Base-by-base conservation (phyloP, 2,888 invertebrate species). In the Mythimna albipuncta region DNA sequence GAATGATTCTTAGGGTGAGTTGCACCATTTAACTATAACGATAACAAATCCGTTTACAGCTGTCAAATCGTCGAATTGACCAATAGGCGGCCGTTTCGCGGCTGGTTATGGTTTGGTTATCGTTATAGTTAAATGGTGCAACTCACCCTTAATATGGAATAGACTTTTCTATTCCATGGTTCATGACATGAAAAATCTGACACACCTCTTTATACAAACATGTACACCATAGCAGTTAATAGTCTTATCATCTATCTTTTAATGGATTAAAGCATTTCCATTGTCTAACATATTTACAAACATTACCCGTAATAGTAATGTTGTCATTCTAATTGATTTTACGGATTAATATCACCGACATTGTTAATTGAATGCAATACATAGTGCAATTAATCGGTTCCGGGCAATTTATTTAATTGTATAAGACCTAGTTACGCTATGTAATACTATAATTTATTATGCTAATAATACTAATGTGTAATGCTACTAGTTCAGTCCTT, bases 291-390 rank as follows among this genome's bases (percentile, higher is more conserved):
- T 58, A 32, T 50, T 57, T 63, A 63, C 38, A 21, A 21, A 44
- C 35, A 44, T 63, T 59, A 68, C 68, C 32, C 21, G 57, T 63
- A 41, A 83, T 68, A 62, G 16, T 21, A 73, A 52, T 61, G 58
- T 57, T 71, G 41, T 71, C 16, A 66, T 35, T 64, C 64, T 83
- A 79, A 81, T 81, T 83, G 83, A 55, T 79, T 75, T 66, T 10
- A 62, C 26, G 61, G 64, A 72, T 72, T 65, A 58, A 54, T 64
- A 82, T 69, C 72, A 41, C 13, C 6, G 32, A 41, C 9, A 32
- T 55, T 55, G 35, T 59, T 59, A 70, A 54, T 26, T 35, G 3
- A 59, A 65, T 35, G 67, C 26, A 54, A 75, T 11, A 47, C 38
- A 66, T 52, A 55, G 52, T 21, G 2, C 2, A 64, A 77, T 69